phyloP scores from a whole-genome alignment of 2,113 vertebrate genomes.

The Xenopus laevis region DNA sequence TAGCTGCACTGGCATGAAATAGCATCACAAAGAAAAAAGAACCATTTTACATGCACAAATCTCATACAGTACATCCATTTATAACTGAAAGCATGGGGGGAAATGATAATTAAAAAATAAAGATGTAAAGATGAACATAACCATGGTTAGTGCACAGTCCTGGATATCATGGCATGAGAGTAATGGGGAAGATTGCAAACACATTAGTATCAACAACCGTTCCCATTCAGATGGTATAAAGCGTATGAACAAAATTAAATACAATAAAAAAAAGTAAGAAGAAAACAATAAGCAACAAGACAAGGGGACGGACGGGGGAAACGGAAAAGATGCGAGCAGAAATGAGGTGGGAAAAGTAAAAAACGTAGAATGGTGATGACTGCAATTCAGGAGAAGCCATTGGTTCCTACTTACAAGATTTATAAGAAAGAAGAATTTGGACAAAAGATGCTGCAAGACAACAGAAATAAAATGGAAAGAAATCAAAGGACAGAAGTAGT shows the following conservation, averaged over 20 bases:
- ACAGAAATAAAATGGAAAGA: constrained; percentile 99
- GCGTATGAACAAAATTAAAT: constrained; percentile 58
- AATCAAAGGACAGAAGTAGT: constrained; percentile 97
- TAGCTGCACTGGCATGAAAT: constrained; percentile 61
- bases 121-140: constrained; percentile 57
- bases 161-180: constrained; percentile 76
- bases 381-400: constrained; percentile 92
- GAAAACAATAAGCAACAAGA: constrained; percentile 35
- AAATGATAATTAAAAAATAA: constrained; percentile 28
- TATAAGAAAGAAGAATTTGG: constrained; percentile 99
- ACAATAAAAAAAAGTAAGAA: constrained; percentile 7
- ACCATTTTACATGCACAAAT: constrained; percentile 67
- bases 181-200: constrained; percentile 84
- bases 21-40: constrained; percentile 46
- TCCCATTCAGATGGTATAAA: constrained; percentile 75
- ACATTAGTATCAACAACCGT: constrained; percentile 83
- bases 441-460: constrained; percentile 99
- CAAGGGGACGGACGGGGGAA: constrained; percentile 23
- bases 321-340: constrained; percentile 49
- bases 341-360: constrained; percentile 55
- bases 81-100: constrained; percentile 72
- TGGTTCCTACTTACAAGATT: constrained; percentile 99
- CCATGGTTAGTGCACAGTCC: constrained; percentile 81
- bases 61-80: constrained; percentile 72
- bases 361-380: constrained; percentile 80